A percentile compares a stretch with the other conserved stretches of the same genome.
These are phyloP conservation scores for Martes flavigula DNA, from an alignment of 2,797 vertebrate species.

Conservation along the genomic window DNA sequence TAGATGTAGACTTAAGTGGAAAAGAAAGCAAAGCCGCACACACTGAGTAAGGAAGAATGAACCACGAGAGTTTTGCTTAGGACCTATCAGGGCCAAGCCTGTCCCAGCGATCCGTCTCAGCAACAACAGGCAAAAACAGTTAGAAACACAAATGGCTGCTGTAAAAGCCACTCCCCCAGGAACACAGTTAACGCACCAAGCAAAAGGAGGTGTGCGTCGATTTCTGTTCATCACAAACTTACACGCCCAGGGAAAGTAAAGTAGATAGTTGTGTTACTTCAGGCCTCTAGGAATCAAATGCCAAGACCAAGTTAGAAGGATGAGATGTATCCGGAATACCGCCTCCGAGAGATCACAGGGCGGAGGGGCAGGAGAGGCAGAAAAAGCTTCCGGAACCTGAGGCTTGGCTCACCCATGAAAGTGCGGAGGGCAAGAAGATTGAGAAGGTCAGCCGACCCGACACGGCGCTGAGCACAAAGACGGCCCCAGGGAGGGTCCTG, in stretches of 20 bases:
- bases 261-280: neutral
- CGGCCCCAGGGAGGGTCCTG: too few relatives aligned
- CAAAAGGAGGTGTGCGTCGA: neutral
- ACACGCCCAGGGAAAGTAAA: neutral
- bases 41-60: neutral
- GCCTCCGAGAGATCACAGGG: neutral
- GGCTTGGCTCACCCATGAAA: neutral
- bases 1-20: neutral
- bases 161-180: neutral
- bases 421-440: neutral
- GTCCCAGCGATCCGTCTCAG: neutral
- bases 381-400: neutral
- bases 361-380: neutral
- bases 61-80: neutral
- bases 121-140: neutral
- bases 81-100: neutral
- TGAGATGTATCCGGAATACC: neutral
- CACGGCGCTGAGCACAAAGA: neutral
- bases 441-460: neutral
- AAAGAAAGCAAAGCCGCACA: neutral
- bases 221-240: neutral
- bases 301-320: neutral
- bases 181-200: neutral
- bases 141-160: neutral
- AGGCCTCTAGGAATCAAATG: neutral